Conservation (phyloP, 2,888 invertebrate species). For the Rhamnusium bicolor region DNA sequence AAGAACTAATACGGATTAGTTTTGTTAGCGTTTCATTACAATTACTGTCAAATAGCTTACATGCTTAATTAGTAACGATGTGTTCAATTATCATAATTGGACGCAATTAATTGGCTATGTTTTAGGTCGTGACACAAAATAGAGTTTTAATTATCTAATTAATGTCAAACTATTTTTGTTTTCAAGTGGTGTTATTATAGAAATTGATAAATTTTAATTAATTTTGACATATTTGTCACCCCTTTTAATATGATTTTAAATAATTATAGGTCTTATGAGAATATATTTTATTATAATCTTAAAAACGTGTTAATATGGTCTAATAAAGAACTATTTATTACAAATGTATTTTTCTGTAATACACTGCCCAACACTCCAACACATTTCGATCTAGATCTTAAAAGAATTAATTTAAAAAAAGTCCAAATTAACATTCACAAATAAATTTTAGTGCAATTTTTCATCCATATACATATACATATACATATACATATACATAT, state of each 20-base stretch:
- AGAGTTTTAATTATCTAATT: slow-evolving; percentile 60
- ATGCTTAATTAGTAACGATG: slow-evolving; percentile 71
- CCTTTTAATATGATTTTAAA: neutral
- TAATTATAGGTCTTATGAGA: neutral
- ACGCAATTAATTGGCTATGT: slow-evolving; percentile 69
- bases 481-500: no score
- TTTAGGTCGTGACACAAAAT: slow-evolving; percentile 59
- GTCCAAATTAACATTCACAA: no score
- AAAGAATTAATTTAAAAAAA: no score
- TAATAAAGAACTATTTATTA: neutral
- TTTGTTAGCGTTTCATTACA: slow-evolving; percentile 51
- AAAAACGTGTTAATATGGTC: no score
- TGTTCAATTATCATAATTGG: slow-evolving; percentile 71
- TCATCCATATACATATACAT: no score
- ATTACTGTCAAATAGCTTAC: slow-evolving; percentile 70
- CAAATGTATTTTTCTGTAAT: neutral
- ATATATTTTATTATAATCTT: neutral
- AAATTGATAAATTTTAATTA: slow-evolving; percentile 33
- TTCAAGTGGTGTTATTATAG: slow-evolving; percentile 39
- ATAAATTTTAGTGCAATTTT: no score
- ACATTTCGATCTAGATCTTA: no score
- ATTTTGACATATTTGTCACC: slow-evolving; percentile 39
- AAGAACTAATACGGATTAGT: slow-evolving; percentile 48
- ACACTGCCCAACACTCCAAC: slow-evolving; percentile 7
- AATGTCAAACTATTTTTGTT: slow-evolving; percentile 54